Evolutionary conservation across 1,140 invertebrate species (phyloP).

Genomic region (Trichonephila inaurata): DNA sequence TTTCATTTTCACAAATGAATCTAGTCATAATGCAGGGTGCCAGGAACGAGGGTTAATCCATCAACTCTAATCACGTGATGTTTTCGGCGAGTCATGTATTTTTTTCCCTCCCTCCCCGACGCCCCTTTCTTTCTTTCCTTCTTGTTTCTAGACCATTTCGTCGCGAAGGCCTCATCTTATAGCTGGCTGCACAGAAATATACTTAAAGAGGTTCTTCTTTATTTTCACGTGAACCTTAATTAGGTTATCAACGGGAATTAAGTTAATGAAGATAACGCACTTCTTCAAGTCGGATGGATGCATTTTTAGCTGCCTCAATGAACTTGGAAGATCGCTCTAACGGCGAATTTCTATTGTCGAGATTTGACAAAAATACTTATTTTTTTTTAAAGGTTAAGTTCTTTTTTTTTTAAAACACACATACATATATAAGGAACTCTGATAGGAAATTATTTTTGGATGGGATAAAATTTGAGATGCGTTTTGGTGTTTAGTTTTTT

Average conservation of each 20-base stretch:
- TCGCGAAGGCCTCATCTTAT: background rate
- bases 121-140: background rate
- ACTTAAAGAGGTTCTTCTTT: background rate
- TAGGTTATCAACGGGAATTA: conserved; percentile 46
- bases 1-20: conserved; percentile 60
- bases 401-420: background rate
- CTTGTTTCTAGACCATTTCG: background rate
- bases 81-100: conserved; percentile 8
- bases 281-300: background rate
- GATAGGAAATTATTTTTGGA: too few relatives aligned
- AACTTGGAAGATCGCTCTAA: background rate
- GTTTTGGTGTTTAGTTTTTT: too few relatives aligned
- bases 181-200: conserved; percentile 11
- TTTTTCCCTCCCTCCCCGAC: background rate
- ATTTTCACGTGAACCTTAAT: conserved; percentile 48
- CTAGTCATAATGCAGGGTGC: conserved; percentile 54
- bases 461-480: too few relatives aligned
- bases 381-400: background rate
- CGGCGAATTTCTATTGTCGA: background rate
- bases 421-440: too few relatives aligned
- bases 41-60: conserved; percentile 54
- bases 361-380: conserved; percentile 30
- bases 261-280: conserved; percentile 52
- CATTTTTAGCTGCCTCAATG: background rate
- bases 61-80: conserved; percentile 41